Percentiles rank a stretch among this genome's conserved stretches.
These are phyloP conservation scores for Meles meles DNA, from an alignment of 2,113 vertebrate species.

Conservation along the genomic window DNA sequence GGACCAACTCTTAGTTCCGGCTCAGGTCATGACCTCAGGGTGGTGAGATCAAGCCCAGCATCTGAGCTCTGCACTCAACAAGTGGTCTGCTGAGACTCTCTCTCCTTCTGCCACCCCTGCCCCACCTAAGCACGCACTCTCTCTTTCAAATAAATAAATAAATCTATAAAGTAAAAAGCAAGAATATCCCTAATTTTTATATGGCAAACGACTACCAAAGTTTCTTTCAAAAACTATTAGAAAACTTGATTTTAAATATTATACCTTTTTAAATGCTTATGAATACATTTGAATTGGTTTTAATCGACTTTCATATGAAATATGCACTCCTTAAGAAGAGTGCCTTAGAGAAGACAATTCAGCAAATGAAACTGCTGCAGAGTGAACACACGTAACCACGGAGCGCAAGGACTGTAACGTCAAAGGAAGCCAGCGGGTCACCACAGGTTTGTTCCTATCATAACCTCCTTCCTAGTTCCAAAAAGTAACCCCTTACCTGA, in stretches of 20 bases:
- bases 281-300: neutral
- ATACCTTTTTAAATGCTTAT: neutral
- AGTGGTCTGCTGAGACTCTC: neutral
- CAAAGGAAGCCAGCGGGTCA: neutral
- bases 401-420: neutral
- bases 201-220: neutral
- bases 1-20: neutral
- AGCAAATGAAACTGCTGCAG: neutral
- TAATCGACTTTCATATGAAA: neutral
- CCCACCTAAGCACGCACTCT: rapidly evolving
- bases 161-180: neutral
- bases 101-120: neutral
- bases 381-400: too few relatives aligned
- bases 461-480: neutral
- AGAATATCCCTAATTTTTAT: neutral
- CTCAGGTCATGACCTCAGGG: neutral
- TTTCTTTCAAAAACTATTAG: neutral
- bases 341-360: neutral
- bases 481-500: neutral
- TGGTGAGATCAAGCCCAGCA: neutral
- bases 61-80: neutral
- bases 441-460: neutral
- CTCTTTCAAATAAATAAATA: neutral
- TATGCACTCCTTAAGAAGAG: neutral
- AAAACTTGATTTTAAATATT: neutral